phyloP scores from a whole-genome alignment of 1,140 invertebrate genomes.

The Megathymus violae region DNA sequence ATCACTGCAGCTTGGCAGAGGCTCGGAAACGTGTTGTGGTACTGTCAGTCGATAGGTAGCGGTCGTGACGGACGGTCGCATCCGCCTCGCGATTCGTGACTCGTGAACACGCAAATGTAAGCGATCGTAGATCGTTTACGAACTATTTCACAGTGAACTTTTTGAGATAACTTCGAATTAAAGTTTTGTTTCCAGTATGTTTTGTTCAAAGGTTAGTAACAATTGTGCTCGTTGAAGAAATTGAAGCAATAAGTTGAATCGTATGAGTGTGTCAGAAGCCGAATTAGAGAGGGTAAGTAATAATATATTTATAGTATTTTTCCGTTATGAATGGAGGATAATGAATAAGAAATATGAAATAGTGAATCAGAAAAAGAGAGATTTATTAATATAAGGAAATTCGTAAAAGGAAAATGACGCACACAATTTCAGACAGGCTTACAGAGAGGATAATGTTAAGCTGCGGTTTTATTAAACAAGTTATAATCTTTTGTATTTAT shows the following conservation, averaged over 20 bases:
- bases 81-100: neutral
- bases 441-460: neutral
- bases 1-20: slow-evolving; percentile 61
- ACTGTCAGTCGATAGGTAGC: slow-evolving; percentile 70
- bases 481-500: too few species aligned
- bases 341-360: neutral
- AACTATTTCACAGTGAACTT: slow-evolving; percentile 29
- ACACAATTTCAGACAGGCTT: neutral
- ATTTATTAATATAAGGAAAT: neutral
- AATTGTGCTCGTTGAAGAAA: neutral
- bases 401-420: neutral
- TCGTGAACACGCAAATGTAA: neutral
- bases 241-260: neutral
- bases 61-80: slow-evolving; percentile 43
- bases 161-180: neutral
- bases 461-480: neutral
- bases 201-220: neutral
- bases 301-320: neutral
- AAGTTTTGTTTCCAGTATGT: neutral
- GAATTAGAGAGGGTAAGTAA: slow-evolving; percentile 28
- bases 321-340: neutral
- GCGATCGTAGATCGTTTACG: slow-evolving; percentile 29
- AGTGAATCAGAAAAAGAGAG: neutral
- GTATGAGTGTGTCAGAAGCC: slow-evolving; percentile 19
- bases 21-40: slow-evolving; percentile 49